Conservation (phyloP, 2,888 invertebrate genomes). For the Deilephila elpenor region DNA sequence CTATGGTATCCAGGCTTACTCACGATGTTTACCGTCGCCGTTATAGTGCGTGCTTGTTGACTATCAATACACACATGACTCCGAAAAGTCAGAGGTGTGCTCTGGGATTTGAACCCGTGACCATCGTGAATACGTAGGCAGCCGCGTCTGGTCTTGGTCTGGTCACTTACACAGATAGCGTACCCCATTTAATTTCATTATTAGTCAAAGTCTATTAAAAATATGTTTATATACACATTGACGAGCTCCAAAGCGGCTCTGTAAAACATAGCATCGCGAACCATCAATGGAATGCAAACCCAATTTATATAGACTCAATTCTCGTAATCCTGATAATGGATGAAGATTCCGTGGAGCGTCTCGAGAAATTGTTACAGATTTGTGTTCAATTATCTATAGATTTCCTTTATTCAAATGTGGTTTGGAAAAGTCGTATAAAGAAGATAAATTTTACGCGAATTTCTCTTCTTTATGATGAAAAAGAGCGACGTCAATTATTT, state of each 20-base stretch:
- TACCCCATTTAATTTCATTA: too few species aligned
- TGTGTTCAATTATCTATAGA: conserved; percentile 64
- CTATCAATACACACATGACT: too few species aligned
- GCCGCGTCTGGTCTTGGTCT: too few species aligned
- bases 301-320: conserved; percentile 55
- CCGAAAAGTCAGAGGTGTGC: too few species aligned
- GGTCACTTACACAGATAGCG: too few species aligned
- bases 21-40: too few species aligned
- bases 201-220: too few species aligned
- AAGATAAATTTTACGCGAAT: conserved; percentile 15
- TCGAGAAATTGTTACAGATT: conserved; percentile 63
- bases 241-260: not conserved
- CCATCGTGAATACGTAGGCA: too few species aligned
- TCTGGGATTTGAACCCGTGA: too few species aligned
- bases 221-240: not conserved
- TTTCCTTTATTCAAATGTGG: conserved; percentile 47
- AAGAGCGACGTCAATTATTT: not conserved
- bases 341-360: conserved; percentile 61
- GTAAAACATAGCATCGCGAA: not conserved
- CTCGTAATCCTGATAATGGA: conserved; percentile 75
- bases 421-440: conserved; percentile 12
- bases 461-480: not conserved
- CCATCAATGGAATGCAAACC: conserved; percentile 36
- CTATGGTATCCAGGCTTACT: too few species aligned
- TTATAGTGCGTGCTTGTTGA: too few species aligned